Base-by-base conservation (phyloP, 2,113 vertebrate species). In the Rhynchomys soricoides region DNA sequence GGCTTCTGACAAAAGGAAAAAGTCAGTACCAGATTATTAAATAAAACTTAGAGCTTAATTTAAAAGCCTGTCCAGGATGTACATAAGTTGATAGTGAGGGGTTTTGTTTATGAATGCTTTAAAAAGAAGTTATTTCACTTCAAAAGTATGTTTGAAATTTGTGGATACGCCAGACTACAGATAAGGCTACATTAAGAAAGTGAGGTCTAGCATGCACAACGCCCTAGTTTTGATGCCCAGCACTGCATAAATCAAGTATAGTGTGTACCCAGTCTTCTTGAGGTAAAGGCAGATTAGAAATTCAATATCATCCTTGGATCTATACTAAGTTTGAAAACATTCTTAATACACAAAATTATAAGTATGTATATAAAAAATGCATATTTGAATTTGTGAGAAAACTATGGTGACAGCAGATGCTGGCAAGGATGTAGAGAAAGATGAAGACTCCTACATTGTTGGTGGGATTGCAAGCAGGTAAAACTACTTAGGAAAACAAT, bases 311-410 rank as follows among this genome's bases (percentile, higher is more conserved):
- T 40, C 13, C 55, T 82, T n/a, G 24, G 22, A 12, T 82, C 24
- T 57, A 59, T 15, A 59, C 21, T 0, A 59, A 57, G 4, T 81
- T 55, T 55, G 50, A 81, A 81, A 55, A 5, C 21, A 52, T 19
- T 75, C 21, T 68, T 82, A 40, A 52, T n/a, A 87, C 48, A 52
- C 68, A 93, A 77, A 93, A 82, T 90, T 77, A 75, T 31, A 77
- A 93, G 75, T 90, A 48, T 48, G 48, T 75, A 82, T 31, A 50
- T 48, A 59, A 57, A 6, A 64, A 2, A 48, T 48, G 5, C 22
- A 50, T 22, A 43, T 64, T 16, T 34, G 0, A 37, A n/a, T 62
- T 45, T 62, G 29, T 83, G n/a, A 40, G 22, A 8, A 68, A 68
- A 34, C 1, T 31, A 12, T 15, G 31, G 66, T 68, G 12, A 34